phyloP scores from a whole-genome alignment of 1,140 invertebrate genomes.

The Pogonognathellus flavescens region DNA sequence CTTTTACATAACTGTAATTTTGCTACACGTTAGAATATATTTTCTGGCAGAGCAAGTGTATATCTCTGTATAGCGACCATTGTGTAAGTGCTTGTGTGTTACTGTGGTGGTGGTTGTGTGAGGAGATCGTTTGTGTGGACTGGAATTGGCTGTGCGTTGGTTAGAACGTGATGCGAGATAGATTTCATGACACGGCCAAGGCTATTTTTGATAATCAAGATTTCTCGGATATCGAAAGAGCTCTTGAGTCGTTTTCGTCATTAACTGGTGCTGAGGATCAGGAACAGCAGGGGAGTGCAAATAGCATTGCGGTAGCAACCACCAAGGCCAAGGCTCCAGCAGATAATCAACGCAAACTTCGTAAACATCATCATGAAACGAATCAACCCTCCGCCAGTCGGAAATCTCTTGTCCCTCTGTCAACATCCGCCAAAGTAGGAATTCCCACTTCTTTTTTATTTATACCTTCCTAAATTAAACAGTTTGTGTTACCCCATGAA shows the following conservation, averaged over 20 bases:
- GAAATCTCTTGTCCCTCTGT: background rate
- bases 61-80: too few relatives aligned
- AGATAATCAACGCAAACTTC: too few relatives aligned
- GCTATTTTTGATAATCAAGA: slow-evolving; percentile 57
- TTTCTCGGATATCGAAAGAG: slow-evolving; percentile 55
- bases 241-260: slow-evolving; percentile 20
- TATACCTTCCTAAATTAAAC: background rate
- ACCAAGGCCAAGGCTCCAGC: too few relatives aligned
- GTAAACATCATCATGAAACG: too few relatives aligned
- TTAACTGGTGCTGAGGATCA: background rate
- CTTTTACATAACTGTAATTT: too few relatives aligned
- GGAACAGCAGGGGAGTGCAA: background rate
- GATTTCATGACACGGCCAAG: slow-evolving; percentile 60
- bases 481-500: too few relatives aligned
- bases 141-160: background rate
- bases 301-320: background rate
- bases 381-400: background rate
- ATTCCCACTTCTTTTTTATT: background rate
- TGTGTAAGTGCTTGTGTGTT: too few relatives aligned
- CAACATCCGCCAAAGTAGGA: background rate
- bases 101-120: background rate
- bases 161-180: slow-evolving; percentile 52
- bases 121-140: background rate
- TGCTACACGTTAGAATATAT: too few relatives aligned
- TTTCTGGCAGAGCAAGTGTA: too few relatives aligned